Percentiles rank a stretch among this genome's conserved stretches.
Conservation (phyloP, 2,888 invertebrate species). For the Pheosia gnoma region DNA sequence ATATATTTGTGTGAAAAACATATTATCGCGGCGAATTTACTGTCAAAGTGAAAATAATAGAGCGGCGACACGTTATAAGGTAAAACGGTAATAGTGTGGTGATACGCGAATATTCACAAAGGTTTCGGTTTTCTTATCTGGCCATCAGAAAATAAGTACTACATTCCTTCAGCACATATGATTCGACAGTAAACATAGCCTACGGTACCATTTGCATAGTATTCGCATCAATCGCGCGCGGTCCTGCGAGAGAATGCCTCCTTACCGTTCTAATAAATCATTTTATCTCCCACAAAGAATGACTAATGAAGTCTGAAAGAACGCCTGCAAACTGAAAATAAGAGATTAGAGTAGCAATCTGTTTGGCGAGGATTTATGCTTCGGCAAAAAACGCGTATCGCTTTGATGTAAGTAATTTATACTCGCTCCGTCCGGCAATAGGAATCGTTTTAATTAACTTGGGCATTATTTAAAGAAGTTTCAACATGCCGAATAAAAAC, state of each 20-base stretch:
- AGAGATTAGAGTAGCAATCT: conserved; percentile 67
- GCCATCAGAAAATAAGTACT: no score
- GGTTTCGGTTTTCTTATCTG: no score
- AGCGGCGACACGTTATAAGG: no score
- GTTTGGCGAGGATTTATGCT: conserved; percentile 27
- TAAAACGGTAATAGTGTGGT: no score
- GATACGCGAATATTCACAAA: no score
- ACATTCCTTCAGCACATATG: not conserved
- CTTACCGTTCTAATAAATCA: conserved; percentile 64
- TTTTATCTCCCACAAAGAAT: conserved; percentile 71
- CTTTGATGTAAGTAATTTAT: conserved; percentile 11
- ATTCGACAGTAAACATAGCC: conserved; percentile 19
- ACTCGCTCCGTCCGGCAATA: conserved; percentile 15
- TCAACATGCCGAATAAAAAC: no score
- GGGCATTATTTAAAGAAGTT: not conserved
- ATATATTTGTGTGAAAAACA: no score
- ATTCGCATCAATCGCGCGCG: conserved; percentile 45
- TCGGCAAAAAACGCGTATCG: not conserved
- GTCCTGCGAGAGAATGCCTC: conserved; percentile 43
- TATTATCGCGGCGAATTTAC: no score
- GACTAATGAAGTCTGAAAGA: conserved; percentile 68
- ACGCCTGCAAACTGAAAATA: conserved; percentile 56
- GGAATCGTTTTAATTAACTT: not conserved
- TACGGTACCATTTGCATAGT: conserved; percentile 52
- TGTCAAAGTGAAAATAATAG: no score